Evolutionary conservation across 2,888 invertebrate species (phyloP), one percentile per base, ranked within the genome.

Genomic region (Troides aeacus): DNA sequence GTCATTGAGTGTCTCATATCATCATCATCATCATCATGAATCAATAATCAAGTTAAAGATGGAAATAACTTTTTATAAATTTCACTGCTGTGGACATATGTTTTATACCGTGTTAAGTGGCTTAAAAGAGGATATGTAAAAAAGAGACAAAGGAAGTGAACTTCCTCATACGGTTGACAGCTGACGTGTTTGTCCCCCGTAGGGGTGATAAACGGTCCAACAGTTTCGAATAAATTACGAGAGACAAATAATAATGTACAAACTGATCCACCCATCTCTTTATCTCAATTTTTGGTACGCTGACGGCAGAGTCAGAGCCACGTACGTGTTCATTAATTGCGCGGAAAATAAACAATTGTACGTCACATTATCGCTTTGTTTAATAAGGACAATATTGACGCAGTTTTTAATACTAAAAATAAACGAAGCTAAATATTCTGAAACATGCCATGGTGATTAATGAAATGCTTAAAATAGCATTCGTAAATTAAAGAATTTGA

Each of bases 141-240:
- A 67, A 24, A 62, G 23, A 24, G 57, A 64, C 42, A 69, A 66
- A 65, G 65, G 69, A 69, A 57, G 62, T 39, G 21, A 36, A 65
- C 65, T 66, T 69, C 69, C 69, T 36, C 50, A 66, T 66, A 61
- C 21, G 60, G 24, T 36, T 18, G 39, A 53, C 39, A 39, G 36
- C 21, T n/a, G 18, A 30, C 57, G n/a, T 1, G 15, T 5, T 64
- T 56, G 36, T 8, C 42, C 57, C 8, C 23, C 57, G 62, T 36
- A 7, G 15, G 21, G 4, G 15, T 50, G 18, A 24, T 42, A 39
- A 59, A 15, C 15, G 50, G 17, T 50, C 2, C 50, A 17, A 50
- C 46, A 17, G 0, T 5, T 50, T 5, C 0, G 50, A 50, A 50
- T 5, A 17, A 50, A 21, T 18, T 21, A 57, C 57, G 21, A 10